Conservation (phyloP, 2,797 vertebrate species). For the Onychomys arenicola region DNA sequence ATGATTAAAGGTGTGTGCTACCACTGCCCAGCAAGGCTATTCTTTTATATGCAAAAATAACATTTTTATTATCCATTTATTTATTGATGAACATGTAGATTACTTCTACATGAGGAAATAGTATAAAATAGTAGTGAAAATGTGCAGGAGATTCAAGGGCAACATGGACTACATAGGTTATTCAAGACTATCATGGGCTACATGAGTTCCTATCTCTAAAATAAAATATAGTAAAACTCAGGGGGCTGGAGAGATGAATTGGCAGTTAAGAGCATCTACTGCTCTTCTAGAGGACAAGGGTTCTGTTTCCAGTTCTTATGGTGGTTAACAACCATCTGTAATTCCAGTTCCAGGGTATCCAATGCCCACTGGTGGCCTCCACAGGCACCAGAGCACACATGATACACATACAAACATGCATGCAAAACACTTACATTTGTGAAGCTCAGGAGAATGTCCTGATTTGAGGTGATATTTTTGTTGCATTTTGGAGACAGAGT, state of each 20-base stretch:
- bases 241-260: neutral
- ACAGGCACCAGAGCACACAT: neutral
- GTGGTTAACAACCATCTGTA: neutral
- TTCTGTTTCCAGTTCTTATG: neutral
- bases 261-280: neutral
- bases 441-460: neutral
- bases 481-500: neutral
- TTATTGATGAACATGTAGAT: neutral
- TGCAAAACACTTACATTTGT: neutral
- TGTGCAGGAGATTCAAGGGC: neutral
- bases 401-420: neutral
- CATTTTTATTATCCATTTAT: conserved; percentile 9
- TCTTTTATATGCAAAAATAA: neutral
- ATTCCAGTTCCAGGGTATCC: neutral
- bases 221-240: neutral
- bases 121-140: neutral
- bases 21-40: neutral
- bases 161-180: neutral
- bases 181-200: neutral
- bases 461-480: neutral
- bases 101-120: conserved; percentile 44
- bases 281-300: neutral
- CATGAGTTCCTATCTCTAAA: neutral
- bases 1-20: neutral
- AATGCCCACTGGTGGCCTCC: neutral